Base-by-base conservation (phyloP, 2,888 invertebrate genomes). In the Phengaris arion region DNA sequence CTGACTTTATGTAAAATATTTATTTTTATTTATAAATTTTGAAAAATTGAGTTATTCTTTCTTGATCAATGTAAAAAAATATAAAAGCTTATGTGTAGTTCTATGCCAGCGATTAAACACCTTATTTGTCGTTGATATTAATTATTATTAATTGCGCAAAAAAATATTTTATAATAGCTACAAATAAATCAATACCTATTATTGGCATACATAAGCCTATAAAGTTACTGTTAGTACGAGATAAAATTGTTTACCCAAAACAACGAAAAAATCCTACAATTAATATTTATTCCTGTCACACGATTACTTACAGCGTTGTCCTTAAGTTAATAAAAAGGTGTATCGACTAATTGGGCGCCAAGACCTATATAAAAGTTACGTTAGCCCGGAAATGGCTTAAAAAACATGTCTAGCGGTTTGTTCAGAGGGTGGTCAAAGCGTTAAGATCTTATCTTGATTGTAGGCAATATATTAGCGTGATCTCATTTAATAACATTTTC, bases 381-480 rank as follows among this genome's bases (percentile, higher is more conserved):
- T 45, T 64, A 7, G 64, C 13, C 59, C 64, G 64, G 64, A 64
- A 64, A 64, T 64, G 35, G 12, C 12, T 64, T 12, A 64, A 64
- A 64, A 59, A 45, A 64, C 64, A 6, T 64, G 45, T 64, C 35
- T 64, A 12, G 64, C 64, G 64, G 64, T 64, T 64, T 45, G 35
- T 35, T 64, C 64, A 35, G 64, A 64, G 64, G 64, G 64, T 64
- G 64, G 64, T 64, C 64, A 45, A 35, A 45, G 45, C 64, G 64
- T 64, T 35, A 45, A 64, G 64, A 64, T 64, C 35, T 64, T 64
- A 64, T 64, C 64, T 64, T 48, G 48, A 48, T 48, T 48, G 9
- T 45, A 64, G 64, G 35, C 35, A 64, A 64, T 59, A 45, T 64
- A 64, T 64, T 64, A 9, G 64, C 64, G 64, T 64, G 64, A 64